Percentiles rank a stretch among this genome's conserved stretches.
Conservation (phyloP, 2,888 invertebrate species). For the Fragum fragum region DNA sequence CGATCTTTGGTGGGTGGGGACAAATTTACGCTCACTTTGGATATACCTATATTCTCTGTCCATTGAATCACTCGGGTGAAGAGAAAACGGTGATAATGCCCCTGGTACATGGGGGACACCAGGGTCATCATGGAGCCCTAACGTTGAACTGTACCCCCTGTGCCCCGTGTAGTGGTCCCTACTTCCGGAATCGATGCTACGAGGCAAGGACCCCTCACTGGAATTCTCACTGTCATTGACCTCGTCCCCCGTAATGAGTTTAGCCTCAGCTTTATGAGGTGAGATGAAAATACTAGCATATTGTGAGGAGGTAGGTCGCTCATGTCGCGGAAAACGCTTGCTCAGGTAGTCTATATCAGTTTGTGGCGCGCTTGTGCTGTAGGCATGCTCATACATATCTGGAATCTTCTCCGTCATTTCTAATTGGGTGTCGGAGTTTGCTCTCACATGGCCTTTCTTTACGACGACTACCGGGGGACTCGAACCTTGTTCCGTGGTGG, state of each 20-base stretch:
- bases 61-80: constrained; percentile 57
- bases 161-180: constrained; percentile 76
- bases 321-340: constrained; percentile 70
- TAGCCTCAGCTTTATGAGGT: constrained; percentile 82
- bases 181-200: constrained; percentile 79
- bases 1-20: constrained; percentile 64
- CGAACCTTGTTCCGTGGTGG: constrained; percentile 81
- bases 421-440: constrained; percentile 81
- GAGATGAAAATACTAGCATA: constrained; percentile 84
- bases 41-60: constrained; percentile 58
- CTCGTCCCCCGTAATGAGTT: constrained; percentile 77
- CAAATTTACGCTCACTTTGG: constrained; percentile 56
- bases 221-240: constrained; percentile 80
- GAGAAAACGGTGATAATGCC: constrained; percentile 52
- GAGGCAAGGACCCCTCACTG: constrained; percentile 80
- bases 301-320: constrained; percentile 74
- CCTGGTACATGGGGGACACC: constrained; percentile 53
- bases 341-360: constrained; percentile 69
- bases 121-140: constrained; percentile 54
- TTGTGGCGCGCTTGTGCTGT: constrained; percentile 70
- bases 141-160: constrained; percentile 67
- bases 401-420: constrained; percentile 84
- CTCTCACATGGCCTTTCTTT: constrained; percentile 80
- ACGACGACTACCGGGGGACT: constrained; percentile 84
- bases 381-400: constrained; percentile 77